Base-by-base conservation (phyloP, 2,888 invertebrate genomes). In the Hanleya hanleyi region DNA sequence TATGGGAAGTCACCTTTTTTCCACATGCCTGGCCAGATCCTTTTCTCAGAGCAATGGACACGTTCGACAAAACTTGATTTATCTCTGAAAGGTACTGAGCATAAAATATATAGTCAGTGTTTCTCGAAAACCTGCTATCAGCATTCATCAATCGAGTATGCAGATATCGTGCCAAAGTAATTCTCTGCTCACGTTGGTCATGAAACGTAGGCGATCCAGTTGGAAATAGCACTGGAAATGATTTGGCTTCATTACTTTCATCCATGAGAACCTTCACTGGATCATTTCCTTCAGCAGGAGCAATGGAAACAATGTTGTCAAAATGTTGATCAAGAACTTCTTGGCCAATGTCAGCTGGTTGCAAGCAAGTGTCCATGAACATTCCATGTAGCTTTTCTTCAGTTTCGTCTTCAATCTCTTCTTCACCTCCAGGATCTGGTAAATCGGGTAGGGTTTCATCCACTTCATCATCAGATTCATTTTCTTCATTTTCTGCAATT, bases 331-430 rank as follows among this genome's bases (percentile, higher is more conserved):
- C 29, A 38, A 70, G 41, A 50, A 65, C 29, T 41, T 41, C 37
- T 73, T 73, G 68, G 65, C 69, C 62, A 51, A 69, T 57, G 65
- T 75, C 73, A 69, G 47, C 67, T 37, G 75, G 75, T 51, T 75
- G 50, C n/a, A 72, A 15, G 12, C 12, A 12, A 41, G 12, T 41
- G 66, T 37, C 26, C 38, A n/a, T 47, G 15, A 9, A 7, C 29
- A 26, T 9, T 64, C 18, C 36, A 7, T 47, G 47, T 12, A 41
- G 22, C 12, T 47, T 7, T 18, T 67, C 47, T 26, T 32, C n/a
- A 66, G 41, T 2, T 33, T 1, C 33, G 26, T 66, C 66, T 33
- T 18, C 33, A 18, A 29, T 22, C 35, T 49, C 69, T 12, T 12
- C 2, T 36, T 69, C 61, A 37, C 4, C 38, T 4, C 36, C 57